Base-by-base conservation (phyloP, 2,888 invertebrate species). In the Calameuta filiformis region DNA sequence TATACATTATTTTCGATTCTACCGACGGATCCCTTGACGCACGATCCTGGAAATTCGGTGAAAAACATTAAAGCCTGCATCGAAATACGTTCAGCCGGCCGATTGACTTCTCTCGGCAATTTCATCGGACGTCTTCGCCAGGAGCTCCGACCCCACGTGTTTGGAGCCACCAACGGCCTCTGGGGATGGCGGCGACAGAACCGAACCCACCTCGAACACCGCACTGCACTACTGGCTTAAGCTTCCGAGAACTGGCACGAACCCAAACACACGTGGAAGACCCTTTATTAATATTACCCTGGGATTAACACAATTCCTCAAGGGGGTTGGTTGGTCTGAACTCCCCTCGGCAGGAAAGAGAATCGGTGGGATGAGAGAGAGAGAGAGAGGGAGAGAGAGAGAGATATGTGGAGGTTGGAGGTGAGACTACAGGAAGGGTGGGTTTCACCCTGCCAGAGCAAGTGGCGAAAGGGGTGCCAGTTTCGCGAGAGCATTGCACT, bases 401-500 rank as follows among this genome's bases (percentile, higher is more conserved):
- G 68, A 77, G 56, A 37, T 4, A 37, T 37, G 37, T 12, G 3
- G 37, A 23, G 30, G 35, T 74, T 11, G 31, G 15, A 34, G 68
- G 74, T 40, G 33, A 69, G 35, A 37, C 68, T 76, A 69, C 73
- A 34, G 73, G 74, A 73, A 37, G 77, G 33, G 69, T 73, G 68
- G 73, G 75, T 75, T 37, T 37, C 37, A 37, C 73, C n/a, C 34
- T 75, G 37, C 4, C 12, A 37, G 37, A 12, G 12, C 37, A 37
- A 37, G 37, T 37, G 37, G 37, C 37, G 37, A 37, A 35, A 68
- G 75, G 75, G 76, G 75, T 71, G 71, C 73, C 73, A 75, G 78
- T 78, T 78, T 80, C n/a, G 68, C 77, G 75, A 71, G 75, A 78
- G 75, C 75, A 76, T 77, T 77, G 82, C 85, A 80, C 82, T 82